Percentiles rank a stretch among this genome's conserved stretches.
phyloP scores from a whole-genome alignment of 2,888 invertebrate genomes.

The Thyatira batis region DNA sequence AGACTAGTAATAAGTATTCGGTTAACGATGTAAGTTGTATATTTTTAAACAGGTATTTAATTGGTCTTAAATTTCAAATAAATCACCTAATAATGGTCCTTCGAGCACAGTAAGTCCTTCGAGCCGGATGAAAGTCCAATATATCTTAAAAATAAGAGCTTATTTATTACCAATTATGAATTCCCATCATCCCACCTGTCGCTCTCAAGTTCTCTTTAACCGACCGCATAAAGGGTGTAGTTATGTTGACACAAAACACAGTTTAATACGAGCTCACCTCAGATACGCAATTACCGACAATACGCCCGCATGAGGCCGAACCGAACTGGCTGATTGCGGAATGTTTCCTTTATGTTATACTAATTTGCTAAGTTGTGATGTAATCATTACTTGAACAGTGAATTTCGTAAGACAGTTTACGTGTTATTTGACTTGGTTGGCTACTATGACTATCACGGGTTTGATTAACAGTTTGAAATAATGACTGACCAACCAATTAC shows the following conservation, averaged over 20 bases:
- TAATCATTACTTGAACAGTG: neutral
- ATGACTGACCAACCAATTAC: too few relatives aligned
- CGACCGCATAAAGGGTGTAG: slow-evolving; percentile 27
- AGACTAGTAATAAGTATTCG: too few relatives aligned
- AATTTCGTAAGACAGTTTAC: neutral
- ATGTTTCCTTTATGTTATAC: neutral
- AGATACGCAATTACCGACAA: slow-evolving; percentile 21
- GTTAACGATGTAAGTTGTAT: too few relatives aligned
- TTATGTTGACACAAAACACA: slow-evolving; percentile 14
- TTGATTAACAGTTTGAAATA: too few relatives aligned
- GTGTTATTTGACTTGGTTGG: too few relatives aligned
- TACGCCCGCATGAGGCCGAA: slow-evolving; percentile 25
- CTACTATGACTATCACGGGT: too few relatives aligned
- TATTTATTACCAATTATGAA: neutral
- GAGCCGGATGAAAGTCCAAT: neutral
- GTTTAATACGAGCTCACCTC: slow-evolving; percentile 15
- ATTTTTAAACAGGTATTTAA: too few relatives aligned
- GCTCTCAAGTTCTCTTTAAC: slow-evolving; percentile 4
- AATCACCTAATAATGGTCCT: too few relatives aligned
- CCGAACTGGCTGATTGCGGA: neutral
- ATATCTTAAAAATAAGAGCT: neutral
- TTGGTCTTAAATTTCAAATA: too few relatives aligned
- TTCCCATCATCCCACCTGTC: neutral
- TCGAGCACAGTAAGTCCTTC: too few relatives aligned
- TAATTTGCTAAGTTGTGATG: slow-evolving; percentile 1